phyloP scores from a whole-genome alignment of 2,888 invertebrate genomes.

The Monochamus alternatus region DNA sequence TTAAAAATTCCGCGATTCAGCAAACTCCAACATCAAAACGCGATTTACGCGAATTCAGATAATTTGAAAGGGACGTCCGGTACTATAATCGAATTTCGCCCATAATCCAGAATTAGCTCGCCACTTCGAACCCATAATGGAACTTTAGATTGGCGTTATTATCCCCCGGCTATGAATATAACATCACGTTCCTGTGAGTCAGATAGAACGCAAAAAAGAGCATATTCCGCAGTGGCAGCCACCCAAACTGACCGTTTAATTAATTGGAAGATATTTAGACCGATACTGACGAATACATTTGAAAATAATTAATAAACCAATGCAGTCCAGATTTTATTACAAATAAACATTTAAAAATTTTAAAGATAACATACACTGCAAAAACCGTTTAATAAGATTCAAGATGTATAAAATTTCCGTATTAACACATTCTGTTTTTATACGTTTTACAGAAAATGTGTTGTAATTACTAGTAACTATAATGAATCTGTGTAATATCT shows the following conservation, averaged over 20 bases:
- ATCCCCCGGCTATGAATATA: constrained; percentile 1
- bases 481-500: too few relatives aligned
- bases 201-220: constrained; percentile 13
- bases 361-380: too few relatives aligned
- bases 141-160: constrained; percentile 14
- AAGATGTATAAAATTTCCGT: too few relatives aligned
- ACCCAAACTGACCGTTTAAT: constrained; percentile 10
- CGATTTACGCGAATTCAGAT: not conserved
- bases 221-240: not conserved
- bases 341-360: too few relatives aligned
- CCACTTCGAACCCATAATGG: constrained; percentile 19
- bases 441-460: too few relatives aligned
- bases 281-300: not conserved
- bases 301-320: too few relatives aligned
- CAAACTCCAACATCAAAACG: not conserved
- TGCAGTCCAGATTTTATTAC: too few relatives aligned
- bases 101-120: constrained; percentile 19
- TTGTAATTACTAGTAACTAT: too few relatives aligned
- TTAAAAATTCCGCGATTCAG: not conserved
- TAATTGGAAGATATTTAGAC: not conserved
- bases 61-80: constrained; percentile 17
- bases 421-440: too few relatives aligned
- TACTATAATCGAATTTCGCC: constrained; percentile 2
- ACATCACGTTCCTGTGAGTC: not conserved
- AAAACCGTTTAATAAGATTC: too few relatives aligned